Evolutionary conservation across 2,888 invertebrate species (phyloP), one percentile per base, ranked within the genome.

Genomic region (Nebria salina): DNA sequence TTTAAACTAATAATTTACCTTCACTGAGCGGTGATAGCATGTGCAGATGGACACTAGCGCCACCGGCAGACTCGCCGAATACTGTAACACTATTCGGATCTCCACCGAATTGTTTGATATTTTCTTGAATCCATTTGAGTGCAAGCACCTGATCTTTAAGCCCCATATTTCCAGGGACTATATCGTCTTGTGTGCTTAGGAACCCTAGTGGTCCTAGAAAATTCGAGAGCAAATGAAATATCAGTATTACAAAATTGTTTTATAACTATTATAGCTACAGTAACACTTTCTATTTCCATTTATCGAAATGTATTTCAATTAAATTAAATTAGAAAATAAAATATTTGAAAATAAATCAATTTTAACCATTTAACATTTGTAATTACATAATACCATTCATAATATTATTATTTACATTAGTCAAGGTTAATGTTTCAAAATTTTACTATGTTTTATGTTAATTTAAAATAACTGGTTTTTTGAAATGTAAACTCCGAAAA

Each of bases 11-110:
- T 7, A 11, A 54, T 54, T 78, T 84, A 88, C 88, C 88, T 87
- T 83, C 86, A 77, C 88, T 89, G 34, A 88, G 77, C 7, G 88
- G 88, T 15, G 89, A 89, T 41, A 89, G 79, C 87, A 88, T 88
- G 79, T 89, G 89, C 78, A 86, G 87, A 82, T 89, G 88, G 0
- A 86, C 87, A 83, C 89, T 89, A 3, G 87, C 88, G 4, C 88
- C 89, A 5, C 89, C 89, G 54, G 89, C 89, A 3, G 89, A 89
- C 83, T 88, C 88, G 20, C 90, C 90, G 84, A 89, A 88, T 11
- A 89, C 82, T 0, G 88, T 89, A 2, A 89, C 87, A 65, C 85
- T 87, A 1, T 86, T 83, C 1, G 88, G 87, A 84, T 89, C 86
- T 4, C 89, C 89, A 2, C 89, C 89, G 83, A 89, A 89, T 75